Base-by-base conservation (phyloP, 53 echinoderm and acorn worm genomes). In the Pentamera pediparva region DNA sequence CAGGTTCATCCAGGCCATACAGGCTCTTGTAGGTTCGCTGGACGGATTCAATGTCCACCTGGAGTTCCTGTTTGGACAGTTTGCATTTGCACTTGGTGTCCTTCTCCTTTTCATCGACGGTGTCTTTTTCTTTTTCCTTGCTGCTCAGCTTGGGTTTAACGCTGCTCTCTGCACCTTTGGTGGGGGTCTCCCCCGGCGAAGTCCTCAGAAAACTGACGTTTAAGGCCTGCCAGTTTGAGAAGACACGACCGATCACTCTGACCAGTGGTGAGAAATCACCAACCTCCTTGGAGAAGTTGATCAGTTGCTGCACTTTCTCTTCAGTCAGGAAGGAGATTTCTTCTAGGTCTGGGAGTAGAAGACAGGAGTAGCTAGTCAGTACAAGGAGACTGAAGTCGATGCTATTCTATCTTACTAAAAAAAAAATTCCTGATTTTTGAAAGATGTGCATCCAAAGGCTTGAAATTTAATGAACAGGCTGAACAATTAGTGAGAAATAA, bases 141-240 rank as follows among this genome's bases (percentile, higher is more conserved):
- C 85, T 86, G 43, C 65, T 62, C 32, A 73, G 64, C 26, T 81
- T 81, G 33, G 58, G 39, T 26, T 82, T 78, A 8, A 64, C 77
- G 18, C 58, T 47, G 19, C 65, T 51, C 41, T 72, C 73, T 17
- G 73, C 35, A 18, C 19, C 53, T 6, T 4, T 61, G 8, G 73
- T 32, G 0, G 73, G 30, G 35, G 69, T 61, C 36, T 82, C 76
- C 56, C 60, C 62, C 21, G 85, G 83, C 2, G 64, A 10, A n/a
- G n/a, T n/a, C 69, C 77, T 76, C 37, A 91, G 65, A 70, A 96
- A 96, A 48, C 96, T 96, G 55, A 85, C 84, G 65, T 91, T 96
- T 37, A 96, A 76, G 12, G 80, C 80, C 58, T 88, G 85, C 88
- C 88, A 88, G 75, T 80, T 76, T 26, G 96, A 96, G 81, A 96